phyloP scores from a whole-genome alignment of 2,797 vertebrate species.

The Lagorchestes hirsutus region DNA sequence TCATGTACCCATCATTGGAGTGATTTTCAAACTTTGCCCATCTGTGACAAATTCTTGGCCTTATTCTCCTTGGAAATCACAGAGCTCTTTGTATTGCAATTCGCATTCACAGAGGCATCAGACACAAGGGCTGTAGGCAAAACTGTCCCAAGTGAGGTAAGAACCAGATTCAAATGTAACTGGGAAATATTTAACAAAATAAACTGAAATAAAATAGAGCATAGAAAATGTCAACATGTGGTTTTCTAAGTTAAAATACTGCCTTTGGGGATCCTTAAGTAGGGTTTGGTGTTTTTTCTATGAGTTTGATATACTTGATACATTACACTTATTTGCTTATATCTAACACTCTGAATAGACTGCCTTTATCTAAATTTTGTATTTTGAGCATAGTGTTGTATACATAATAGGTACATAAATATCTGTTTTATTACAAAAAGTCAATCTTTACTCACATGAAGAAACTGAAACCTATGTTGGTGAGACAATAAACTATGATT shows the following conservation, averaged over 20 bases:
- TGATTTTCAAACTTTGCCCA: slow-evolving; percentile 5
- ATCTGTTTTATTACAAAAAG: neutral
- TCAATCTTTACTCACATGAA: neutral
- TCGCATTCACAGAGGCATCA: neutral
- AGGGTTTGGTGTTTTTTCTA: neutral
- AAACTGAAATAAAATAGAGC: neutral
- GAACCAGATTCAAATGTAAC: neutral
- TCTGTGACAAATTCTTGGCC: neutral
- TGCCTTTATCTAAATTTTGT: no score
- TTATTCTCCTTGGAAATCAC: slow-evolving; percentile 18
- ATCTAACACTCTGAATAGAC: no score
- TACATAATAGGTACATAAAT: neutral
- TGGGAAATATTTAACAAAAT: neutral
- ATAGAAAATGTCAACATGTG: neutral
- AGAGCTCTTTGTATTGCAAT: neutral
- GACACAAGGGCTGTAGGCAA: neutral
- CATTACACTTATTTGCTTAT: no score
- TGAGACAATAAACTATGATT: neutral
- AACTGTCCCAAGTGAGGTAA: neutral
- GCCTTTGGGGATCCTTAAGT: neutral
- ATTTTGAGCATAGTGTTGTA: neutral
- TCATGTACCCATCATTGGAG: slow-evolving; percentile 24
- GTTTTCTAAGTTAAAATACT: neutral
- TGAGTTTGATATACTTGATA: neutral
- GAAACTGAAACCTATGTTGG: neutral